Conservation (phyloP, 2,113 vertebrate species). For the Antechinus stuartii region DNA sequence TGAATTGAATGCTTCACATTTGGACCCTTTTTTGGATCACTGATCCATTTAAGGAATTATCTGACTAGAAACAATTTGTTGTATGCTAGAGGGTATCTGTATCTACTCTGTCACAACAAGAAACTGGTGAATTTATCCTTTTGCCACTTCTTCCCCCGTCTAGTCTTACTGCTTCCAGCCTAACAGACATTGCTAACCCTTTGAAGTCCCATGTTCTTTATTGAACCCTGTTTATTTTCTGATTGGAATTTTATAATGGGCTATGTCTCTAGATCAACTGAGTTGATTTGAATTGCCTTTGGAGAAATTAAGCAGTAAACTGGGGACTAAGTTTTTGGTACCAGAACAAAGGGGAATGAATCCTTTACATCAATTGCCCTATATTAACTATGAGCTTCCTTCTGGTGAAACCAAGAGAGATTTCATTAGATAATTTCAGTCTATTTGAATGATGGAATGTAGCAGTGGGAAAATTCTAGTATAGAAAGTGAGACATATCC, state of each 20-base stretch:
- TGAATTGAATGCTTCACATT: not conserved
- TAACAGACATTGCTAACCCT: not conserved
- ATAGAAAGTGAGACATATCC: not conserved
- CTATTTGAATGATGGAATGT: not conserved
- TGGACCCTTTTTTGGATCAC: not conserved
- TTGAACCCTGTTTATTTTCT: not conserved
- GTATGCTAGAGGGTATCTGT: not conserved
- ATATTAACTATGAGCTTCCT: not conserved
- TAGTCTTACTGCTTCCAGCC: not conserved
- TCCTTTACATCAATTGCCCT: not conserved
- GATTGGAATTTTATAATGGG: not conserved
- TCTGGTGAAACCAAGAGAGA: not conserved
- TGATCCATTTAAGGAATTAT: not conserved
- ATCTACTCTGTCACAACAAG: not conserved
- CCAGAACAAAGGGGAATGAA: not conserved
- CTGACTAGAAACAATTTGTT: not conserved
- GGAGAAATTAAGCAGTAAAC: not conserved
- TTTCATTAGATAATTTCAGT: not conserved
- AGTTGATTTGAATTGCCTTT: not conserved
- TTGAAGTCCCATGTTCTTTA: not conserved
- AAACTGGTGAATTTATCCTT: not conserved
- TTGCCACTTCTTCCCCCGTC: not conserved
- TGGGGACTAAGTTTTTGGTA: not conserved
- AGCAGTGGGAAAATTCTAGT: not conserved
- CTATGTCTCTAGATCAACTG: not conserved